Conservation (phyloP, 2,888 invertebrate species). For the Erebia ligea region DNA sequence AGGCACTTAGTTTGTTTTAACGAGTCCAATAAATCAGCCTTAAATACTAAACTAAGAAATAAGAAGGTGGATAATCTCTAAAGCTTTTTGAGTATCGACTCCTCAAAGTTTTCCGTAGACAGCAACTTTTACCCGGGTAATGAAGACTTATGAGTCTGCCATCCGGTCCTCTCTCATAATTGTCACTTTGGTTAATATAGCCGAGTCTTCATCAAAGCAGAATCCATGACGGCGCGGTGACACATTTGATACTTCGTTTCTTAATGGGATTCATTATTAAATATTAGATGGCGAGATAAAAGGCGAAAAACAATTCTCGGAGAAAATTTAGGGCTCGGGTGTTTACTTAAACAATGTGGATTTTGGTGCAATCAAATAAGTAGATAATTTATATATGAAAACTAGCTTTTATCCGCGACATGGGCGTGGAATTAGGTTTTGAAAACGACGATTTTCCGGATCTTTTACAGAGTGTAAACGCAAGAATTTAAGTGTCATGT, state of each 20-base stretch:
- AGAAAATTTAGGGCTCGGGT: not conserved
- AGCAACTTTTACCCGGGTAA: constrained; percentile 60
- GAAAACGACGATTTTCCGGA: too few species aligned
- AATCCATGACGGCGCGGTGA: constrained; percentile 43
- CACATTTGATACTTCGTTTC: constrained; percentile 42
- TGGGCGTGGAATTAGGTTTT: too few species aligned
- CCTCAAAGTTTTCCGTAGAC: constrained; percentile 61
- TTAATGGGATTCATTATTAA: constrained; percentile 46
- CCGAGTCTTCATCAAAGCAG: constrained; percentile 43
- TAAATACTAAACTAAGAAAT: constrained; percentile 20
- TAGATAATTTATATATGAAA: too few species aligned
- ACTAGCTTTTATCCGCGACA: too few species aligned
- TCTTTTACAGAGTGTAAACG: too few species aligned
- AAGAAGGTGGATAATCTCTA: constrained; percentile 51
- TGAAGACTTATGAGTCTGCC: constrained; percentile 80
- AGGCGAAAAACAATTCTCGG: not conserved
- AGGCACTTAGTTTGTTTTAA: not conserved
- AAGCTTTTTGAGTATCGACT: constrained; percentile 55
- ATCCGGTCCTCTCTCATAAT: constrained; percentile 57
- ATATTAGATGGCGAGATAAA: not conserved
- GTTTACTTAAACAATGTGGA: not conserved
- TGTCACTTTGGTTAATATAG: constrained; percentile 64
- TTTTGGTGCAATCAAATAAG: too few species aligned
- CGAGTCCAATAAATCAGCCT: not conserved
- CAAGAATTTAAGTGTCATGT: too few species aligned